A percentile compares a stretch with the other conserved stretches of the same genome.
phyloP scores from a whole-genome alignment of 2,888 invertebrate species.

The Neocrepidodera transversa region DNA sequence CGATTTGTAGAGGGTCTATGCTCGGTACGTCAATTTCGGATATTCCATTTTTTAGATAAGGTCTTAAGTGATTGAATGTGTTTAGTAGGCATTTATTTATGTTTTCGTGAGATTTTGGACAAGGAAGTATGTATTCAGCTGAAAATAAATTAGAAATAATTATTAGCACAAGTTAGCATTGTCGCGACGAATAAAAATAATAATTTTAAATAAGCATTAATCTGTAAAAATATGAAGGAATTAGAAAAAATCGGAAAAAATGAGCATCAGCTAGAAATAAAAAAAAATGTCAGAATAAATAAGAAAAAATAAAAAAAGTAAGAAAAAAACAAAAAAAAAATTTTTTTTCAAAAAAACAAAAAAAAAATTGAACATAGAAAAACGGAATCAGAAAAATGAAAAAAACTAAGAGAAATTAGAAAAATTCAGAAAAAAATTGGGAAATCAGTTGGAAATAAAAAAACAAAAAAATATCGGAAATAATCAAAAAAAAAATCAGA shows the following conservation, averaged over 20 bases:
- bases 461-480: no score
- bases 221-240: no score
- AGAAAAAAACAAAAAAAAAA: no score
- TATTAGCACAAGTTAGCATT: background rate
- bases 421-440: no score
- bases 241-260: background rate
- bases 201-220: background rate
- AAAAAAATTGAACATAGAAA: no score
- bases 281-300: background rate
- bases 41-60: slow-evolving; percentile 74
- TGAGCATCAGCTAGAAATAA: no score
- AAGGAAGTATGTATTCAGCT: slow-evolving; percentile 79
- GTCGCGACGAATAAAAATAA: background rate
- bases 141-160: slow-evolving; percentile 52
- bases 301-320: no score
- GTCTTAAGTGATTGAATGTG: slow-evolving; percentile 76
- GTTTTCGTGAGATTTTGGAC: slow-evolving; percentile 71
- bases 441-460: no score
- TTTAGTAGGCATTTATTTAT: slow-evolving; percentile 71
- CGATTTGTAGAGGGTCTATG: slow-evolving; percentile 76
- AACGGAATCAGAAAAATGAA: no score
- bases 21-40: slow-evolving; percentile 76
- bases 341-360: no score
- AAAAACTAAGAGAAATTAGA: no score
- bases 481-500: no score